Base-by-base conservation (phyloP, 1,140 invertebrate genomes). In the Leptopilina clavipes region DNA sequence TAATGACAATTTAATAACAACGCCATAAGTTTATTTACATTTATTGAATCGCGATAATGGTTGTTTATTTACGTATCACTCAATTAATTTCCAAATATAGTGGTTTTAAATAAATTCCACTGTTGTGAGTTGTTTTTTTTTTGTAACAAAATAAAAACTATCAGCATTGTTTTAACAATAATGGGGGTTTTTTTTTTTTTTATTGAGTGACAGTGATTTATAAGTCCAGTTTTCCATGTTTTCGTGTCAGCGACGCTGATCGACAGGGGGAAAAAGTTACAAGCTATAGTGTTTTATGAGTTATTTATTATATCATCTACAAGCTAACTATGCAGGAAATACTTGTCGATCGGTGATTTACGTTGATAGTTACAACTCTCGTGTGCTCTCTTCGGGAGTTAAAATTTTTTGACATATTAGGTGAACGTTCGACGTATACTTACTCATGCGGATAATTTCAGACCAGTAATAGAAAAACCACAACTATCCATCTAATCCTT, bases 401-500 rank as follows among this genome's bases (percentile, higher is more conserved):
- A 40, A 31, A 65, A 65, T 65, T 65, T 65, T 65, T 65, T 65
- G 59, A 65, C 25, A 22, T 25, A 65, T 65, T 65, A n/a, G 59
- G 59, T 65, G 59, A n/a, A 65, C 59, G 22, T 8, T 65, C 1
- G 12, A 25, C 56, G 56, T 65, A 31, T 31, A 65, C 25, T 65
- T 65, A 65, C 22, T 65, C 59, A 65, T n/a, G 59, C 59, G 59
- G 59, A 65, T 65, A 65, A 65, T 65, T 65, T 31, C 22, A 65
- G 22, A 7, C 22, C 22, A 65, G 56, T 65, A 65, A 31, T 31
- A 31, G 22, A 65, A 37, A 40, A 65, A 31, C 12, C 25, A n/a
- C 25, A 31, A 31, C 2, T 65, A 65, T 65, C 19, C 22, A 37
- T 65, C 59, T 65, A 65, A 65, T 65, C 59, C 25, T 37, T 31